A percentile compares a stretch with the other conserved stretches of the same genome.
phyloP scores from a whole-genome alignment of 2,888 invertebrate genomes.

The Stenotaenia linearis region DNA sequence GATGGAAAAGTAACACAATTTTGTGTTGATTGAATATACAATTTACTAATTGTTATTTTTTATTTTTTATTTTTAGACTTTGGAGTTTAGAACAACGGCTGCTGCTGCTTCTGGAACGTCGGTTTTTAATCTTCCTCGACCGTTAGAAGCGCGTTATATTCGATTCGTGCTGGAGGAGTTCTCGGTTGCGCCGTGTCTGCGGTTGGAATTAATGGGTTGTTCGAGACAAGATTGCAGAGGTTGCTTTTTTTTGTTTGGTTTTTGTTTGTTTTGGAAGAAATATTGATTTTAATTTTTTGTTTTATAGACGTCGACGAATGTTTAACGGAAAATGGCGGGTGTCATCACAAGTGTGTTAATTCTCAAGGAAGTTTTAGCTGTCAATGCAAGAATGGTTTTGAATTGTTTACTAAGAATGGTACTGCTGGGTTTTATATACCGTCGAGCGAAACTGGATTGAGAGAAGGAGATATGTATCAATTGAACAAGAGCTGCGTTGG shows the following conservation, averaged over 20 bases:
- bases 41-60: background rate
- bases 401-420: slow-evolving; percentile 76
- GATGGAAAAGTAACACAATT: slow-evolving; percentile 60
- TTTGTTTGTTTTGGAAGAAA: background rate
- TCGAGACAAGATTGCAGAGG: slow-evolving; percentile 73
- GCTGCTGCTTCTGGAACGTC: slow-evolving; percentile 77
- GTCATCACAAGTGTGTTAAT: slow-evolving; percentile 88
- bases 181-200: slow-evolving; percentile 78
- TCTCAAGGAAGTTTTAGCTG: slow-evolving; percentile 80
- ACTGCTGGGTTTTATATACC: slow-evolving; percentile 81
- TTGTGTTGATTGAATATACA: background rate
- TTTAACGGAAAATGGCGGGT: slow-evolving; percentile 76
- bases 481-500: slow-evolving; percentile 90
- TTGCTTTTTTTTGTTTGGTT: slow-evolving; percentile 11
- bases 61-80: slow-evolving; percentile 35
- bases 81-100: slow-evolving; percentile 71
- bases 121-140: slow-evolving; percentile 79
- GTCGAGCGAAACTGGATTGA: slow-evolving; percentile 72
- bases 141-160: slow-evolving; percentile 82
- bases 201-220: slow-evolving; percentile 88
- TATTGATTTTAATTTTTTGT: background rate
- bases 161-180: slow-evolving; percentile 80
- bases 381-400: slow-evolving; percentile 84
- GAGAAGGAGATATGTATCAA: slow-evolving; percentile 82
- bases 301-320: slow-evolving; percentile 76